Conservation (phyloP, 2,888 invertebrate species). For the Stramonita haemastoma region DNA sequence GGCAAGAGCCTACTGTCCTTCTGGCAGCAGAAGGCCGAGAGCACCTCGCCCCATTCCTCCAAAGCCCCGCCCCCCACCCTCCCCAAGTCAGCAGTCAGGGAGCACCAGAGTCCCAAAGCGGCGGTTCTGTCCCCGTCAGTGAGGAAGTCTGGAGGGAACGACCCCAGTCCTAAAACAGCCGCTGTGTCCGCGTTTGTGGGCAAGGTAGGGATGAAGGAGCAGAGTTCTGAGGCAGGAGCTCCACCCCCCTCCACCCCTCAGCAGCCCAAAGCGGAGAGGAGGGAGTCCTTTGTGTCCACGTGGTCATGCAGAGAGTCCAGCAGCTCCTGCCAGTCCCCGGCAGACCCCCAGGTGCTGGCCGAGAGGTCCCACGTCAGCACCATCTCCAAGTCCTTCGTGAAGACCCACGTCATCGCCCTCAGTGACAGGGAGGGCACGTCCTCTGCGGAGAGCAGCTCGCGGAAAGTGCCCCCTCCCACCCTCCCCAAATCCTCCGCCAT, state of each 20-base stretch:
- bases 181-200: no score
- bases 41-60: background rate
- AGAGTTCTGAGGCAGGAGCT: no score
- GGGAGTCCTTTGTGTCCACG: background rate
- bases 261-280: background rate
- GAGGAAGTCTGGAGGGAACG: no score
- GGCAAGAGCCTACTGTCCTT: slow-evolving; percentile 1
- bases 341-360: background rate
- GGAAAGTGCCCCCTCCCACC: slow-evolving; percentile 12
- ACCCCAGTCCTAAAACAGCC: no score
- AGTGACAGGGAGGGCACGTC: background rate
- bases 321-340: background rate
- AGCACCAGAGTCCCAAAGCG: background rate
- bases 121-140: no score
- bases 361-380: background rate
- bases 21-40: slow-evolving; percentile 14
- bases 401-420: background rate
- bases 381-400: background rate
- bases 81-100: background rate
- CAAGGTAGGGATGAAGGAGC: no score
- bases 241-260: no score
- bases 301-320: background rate
- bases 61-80: background rate
- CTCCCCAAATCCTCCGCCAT: background rate
- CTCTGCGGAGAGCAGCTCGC: background rate